phyloP scores from a whole-genome alignment of 2,113 vertebrate genomes.

The Sylvietta virens region DNA sequence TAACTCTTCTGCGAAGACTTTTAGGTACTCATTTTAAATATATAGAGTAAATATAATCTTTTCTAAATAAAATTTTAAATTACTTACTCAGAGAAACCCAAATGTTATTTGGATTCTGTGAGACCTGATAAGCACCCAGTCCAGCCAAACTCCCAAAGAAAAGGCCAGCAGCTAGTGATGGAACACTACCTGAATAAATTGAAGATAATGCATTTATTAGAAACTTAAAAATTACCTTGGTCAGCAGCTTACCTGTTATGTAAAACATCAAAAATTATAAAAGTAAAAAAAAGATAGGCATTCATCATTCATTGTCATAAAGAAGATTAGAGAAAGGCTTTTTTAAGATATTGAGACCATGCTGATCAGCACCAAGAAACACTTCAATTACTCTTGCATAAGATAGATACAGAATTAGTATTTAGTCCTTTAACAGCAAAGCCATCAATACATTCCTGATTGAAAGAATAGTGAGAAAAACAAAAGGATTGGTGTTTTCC shows the following conservation, averaged over 20 bases:
- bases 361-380: background rate
- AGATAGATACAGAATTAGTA: background rate
- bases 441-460: background rate
- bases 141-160: constrained; percentile 91
- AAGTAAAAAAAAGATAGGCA: background rate
- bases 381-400: background rate
- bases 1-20: background rate
- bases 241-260: background rate
- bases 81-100: constrained; percentile 90
- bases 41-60: background rate
- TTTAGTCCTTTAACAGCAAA: background rate
- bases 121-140: constrained; percentile 90
- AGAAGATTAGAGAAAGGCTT: background rate
- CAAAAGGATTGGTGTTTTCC: background rate
- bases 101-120: constrained; percentile 85
- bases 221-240: background rate
- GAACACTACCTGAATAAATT: constrained; percentile 80
- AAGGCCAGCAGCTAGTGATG: constrained; percentile 89
- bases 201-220: background rate
- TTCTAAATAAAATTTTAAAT: background rate
- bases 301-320: background rate
- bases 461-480: background rate
- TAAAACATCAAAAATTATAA: background rate
- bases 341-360: background rate
- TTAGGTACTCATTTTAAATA: background rate